Evolutionary conservation across 2,797 vertebrate genomes (phyloP), one percentile per base, ranked within the genome.

Genomic region (Saxicola maurus): DNA sequence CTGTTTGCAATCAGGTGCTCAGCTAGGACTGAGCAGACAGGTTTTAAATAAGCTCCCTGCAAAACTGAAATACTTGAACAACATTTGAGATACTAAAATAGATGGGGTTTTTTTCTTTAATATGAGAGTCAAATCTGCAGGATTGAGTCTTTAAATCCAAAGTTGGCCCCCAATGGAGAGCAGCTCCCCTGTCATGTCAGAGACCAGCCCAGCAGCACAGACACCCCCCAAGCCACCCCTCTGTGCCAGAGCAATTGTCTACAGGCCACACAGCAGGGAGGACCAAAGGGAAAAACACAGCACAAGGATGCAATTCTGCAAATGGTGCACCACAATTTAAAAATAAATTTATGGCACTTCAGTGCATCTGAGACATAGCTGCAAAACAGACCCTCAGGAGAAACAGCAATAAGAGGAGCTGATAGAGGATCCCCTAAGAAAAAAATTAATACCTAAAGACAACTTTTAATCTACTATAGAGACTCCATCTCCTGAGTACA

Each of bases 131-230:
- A 28, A 7, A 4, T 6, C 24, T 24, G 8, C 9, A 25, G 12
- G 16, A 53, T 0, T 38, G 6, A 75, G 10, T 20, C 17, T 53
- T 53, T 66, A 73, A 86, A 55, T 21, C 23, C 24, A 51, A 19
- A 21, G 4, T 0, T 35, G 20, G 30, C n/a, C 30, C 6, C 10
- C 51, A 35, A 68, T 1, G 1, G 7, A 57, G 17, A 43, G 1
- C 30, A 72, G 8, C 3, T 53, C 3, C n/a, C 42, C 7, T n/a
- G 23, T 27, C 13, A 17, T 0, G 2, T 12, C 76, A 80, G 68
- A 31, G 13, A 31, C 13, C n/a, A 48, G 4, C 46, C 10, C 40
- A 48, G 23, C 40, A 73, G 68, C 7, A 42, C 18, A 37, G 19
- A 37, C 4, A 20, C 1, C 4, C 28, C 18, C 10, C n/a, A 12